Base-by-base conservation (phyloP, 2,113 vertebrate genomes). In the Halcyon malimbica region DNA sequence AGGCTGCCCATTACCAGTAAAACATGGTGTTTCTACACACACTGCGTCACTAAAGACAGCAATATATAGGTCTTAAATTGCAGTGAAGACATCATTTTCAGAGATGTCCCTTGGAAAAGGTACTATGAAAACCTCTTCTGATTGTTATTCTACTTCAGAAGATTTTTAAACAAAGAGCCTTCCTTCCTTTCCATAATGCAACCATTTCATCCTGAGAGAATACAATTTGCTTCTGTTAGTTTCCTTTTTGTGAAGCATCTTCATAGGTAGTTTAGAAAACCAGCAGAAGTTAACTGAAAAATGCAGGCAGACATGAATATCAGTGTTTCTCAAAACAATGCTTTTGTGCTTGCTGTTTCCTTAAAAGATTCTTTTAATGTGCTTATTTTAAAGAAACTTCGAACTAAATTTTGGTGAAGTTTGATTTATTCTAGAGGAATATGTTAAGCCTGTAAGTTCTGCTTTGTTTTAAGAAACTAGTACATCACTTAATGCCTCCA, bases 1-100 rank as follows among this genome's bases (percentile, higher is more conserved):
- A 87, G 83, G n/a, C 62, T 92, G 89, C 89, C 87, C 44, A 76
- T 73, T 73, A 62, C 37, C 65, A 89, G 65, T 69, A 89, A 96
- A 94, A 93, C 81, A 76, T 46, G 48, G 81, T 65, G 57, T 54
- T 85, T 79, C 77, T 65, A 73, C 57, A 67, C 31, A 76, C n/a
- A 48, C 77, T 62, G 83, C 1, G 3, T 82, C 84, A 89, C 53
- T 71, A 77, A 71, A 28, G 91, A 73, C 91, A 89, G 83, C 91
- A 94, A 87, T 53, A 79, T 35, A 57, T 59, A 82, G 80, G 25
- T 75, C 74, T 92, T 46, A 87, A 68, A 89, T 18, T 73, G 62
- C 10, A 87, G 41, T 23, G 50, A 89, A 91, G 77, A 90, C 92
- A 69, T 77, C 0, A 87, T 84, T 96, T 69, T 79, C 57, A 79